phyloP scores from a whole-genome alignment of 2,888 invertebrate genomes.

The Iphiclides podalirius region DNA sequence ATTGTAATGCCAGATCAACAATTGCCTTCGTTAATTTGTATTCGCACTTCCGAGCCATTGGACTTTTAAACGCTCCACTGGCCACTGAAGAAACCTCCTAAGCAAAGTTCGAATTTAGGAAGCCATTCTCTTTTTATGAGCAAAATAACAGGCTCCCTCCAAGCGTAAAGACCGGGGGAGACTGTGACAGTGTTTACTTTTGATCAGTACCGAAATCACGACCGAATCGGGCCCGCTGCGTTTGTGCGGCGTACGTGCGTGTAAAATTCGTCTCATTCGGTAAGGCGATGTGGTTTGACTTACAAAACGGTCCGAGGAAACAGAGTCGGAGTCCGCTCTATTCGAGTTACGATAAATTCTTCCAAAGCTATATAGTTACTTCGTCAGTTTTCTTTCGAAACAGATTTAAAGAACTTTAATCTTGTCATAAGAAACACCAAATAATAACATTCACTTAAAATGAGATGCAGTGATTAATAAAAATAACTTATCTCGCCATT shows the following conservation, averaged over 20 bases:
- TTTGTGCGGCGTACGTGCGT: conserved; percentile 32
- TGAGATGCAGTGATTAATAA: no score
- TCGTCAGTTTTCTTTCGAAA: background rate
- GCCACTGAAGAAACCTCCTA: no score
- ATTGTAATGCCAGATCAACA: no score
- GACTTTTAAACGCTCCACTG: no score
- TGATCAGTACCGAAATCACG: conserved; percentile 23
- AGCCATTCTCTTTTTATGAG: background rate
- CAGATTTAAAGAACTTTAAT: no score
- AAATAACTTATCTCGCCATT: no score
- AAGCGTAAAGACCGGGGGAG: conserved; percentile 9
- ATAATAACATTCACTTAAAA: no score
- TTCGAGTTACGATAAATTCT: background rate
- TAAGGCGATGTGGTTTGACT: conserved; percentile 31
- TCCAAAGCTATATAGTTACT: background rate
- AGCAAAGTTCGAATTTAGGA: no score
- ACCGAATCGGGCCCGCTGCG: conserved; percentile 9
- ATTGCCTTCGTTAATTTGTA: no score
- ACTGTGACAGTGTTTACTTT: conserved; percentile 22
- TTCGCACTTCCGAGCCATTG: no score
- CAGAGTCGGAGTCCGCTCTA: background rate
- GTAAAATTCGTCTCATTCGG: conserved; percentile 31
- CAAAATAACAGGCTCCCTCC: background rate
- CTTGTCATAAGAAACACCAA: no score
- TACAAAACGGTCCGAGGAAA: conserved; percentile 13